phyloP scores from a whole-genome alignment of 2,888 invertebrate species.

The Stratiomys singularior region DNA sequence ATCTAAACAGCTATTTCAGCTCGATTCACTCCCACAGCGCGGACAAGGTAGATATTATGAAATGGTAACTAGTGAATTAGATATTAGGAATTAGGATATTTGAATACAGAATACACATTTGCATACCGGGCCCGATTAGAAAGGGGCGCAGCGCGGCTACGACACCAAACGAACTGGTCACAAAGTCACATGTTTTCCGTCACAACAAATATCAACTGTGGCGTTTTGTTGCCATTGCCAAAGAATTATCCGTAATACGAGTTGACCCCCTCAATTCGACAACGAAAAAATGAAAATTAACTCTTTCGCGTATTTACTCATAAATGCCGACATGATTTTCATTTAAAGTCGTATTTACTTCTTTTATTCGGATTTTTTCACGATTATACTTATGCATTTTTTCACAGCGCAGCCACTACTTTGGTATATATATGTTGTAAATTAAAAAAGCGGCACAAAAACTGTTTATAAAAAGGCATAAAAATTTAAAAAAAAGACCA shows the following conservation, averaged over 20 bases:
- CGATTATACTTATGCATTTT: conserved; percentile 38
- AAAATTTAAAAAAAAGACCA: conserved; percentile 35
- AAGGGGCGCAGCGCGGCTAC: conserved; percentile 12
- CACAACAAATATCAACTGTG: conserved; percentile 38
- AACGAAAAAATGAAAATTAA: conserved; percentile 38
- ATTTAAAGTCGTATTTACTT: conserved; percentile 26
- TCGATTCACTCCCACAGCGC: too few relatives aligned
- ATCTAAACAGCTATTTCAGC: neutral
- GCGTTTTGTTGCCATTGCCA: conserved; percentile 10
- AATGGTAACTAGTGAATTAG: neutral
- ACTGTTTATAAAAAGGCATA: conserved; percentile 32
- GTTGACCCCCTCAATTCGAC: conserved; percentile 6
- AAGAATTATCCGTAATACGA: neutral
- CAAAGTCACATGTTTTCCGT: conserved; percentile 7
- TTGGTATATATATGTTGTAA: conserved; percentile 17
- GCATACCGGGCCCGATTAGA: conserved; percentile 16
- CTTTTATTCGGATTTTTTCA: conserved; percentile 31
- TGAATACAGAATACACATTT: neutral
- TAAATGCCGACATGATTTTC: conserved; percentile 39
- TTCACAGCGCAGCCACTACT: conserved; percentile 18
- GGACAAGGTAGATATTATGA: too few relatives aligned
- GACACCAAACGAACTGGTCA: conserved; percentile 12
- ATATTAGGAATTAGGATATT: conserved; percentile 22
- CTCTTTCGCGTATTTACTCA: conserved; percentile 46
- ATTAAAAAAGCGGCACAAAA: conserved; percentile 33